These are phyloP conservation scores for Galaxea fascicularis DNA, from an alignment of 92 coral and sea anemone genomes.

Conservation along the genomic window DNA sequence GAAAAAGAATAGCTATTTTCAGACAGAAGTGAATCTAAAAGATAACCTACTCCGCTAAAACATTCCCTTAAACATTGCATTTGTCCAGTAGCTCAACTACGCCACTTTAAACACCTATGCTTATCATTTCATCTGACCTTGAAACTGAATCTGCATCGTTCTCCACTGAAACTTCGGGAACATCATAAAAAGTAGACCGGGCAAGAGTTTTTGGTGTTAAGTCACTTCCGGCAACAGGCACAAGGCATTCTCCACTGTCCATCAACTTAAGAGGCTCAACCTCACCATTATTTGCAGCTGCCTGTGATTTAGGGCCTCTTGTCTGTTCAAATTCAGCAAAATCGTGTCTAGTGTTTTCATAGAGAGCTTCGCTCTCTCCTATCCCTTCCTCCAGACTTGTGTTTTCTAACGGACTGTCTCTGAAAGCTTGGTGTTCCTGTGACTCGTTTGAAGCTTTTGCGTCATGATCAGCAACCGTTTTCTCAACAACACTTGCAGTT, in stretches of 20 bases:
- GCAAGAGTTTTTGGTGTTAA: not conserved
- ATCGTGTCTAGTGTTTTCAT: not conserved
- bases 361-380: not conserved
- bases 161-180: slow-evolving; percentile 37
- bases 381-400: not conserved
- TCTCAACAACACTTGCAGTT: not conserved
- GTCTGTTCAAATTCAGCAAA: not conserved
- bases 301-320: slow-evolving; percentile 2
- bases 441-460: not conserved
- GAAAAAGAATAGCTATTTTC: too few species aligned
- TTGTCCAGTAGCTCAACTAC: too few species aligned
- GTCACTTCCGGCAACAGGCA: slow-evolving; percentile 54
- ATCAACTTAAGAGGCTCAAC: slow-evolving; percentile 61
- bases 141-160: slow-evolving; percentile 68
- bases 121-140: slow-evolving; percentile 65
- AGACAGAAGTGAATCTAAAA: too few species aligned
- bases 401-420: not conserved
- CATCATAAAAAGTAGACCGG: slow-evolving; percentile 2
- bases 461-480: not conserved
- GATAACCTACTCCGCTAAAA: too few species aligned
- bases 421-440: slow-evolving; percentile 10
- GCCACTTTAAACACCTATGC: not conserved
- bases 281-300: not conserved
- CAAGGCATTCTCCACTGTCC: slow-evolving; percentile 82
- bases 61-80: too few species aligned